Evolutionary conservation across 2,113 vertebrate genomes (phyloP).

Genomic region (Phycodurus eques): DNA sequence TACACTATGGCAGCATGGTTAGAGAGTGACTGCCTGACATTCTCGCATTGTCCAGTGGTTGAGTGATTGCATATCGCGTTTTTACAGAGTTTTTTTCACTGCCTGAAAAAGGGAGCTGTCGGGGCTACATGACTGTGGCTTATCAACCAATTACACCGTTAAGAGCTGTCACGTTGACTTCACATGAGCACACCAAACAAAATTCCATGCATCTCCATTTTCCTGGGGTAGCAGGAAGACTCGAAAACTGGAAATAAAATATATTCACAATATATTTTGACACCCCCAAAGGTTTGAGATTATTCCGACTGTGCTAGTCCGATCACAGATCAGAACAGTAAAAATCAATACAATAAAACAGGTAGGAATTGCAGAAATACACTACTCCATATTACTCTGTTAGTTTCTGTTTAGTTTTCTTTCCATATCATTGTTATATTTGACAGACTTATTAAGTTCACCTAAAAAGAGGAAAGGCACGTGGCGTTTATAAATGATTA

Average conservation of each 20-base stretch:
- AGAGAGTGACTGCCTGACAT: not conserved
- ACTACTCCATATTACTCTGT: not conserved
- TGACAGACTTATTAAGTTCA: not conserved
- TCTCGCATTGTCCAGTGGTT: not conserved
- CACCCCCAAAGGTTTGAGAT: not conserved
- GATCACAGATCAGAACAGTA: not conserved
- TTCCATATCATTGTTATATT: not conserved
- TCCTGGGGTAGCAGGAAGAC: not conserved
- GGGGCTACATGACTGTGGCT: not conserved
- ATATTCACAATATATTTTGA: no score
- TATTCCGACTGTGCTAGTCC: not conserved
- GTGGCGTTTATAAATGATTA: not conserved
- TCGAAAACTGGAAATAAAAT: not conserved
- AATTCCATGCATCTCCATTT: not conserved
- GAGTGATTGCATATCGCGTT: not conserved
- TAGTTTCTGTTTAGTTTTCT: not conserved
- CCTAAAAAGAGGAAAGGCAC: no score
- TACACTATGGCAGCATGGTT: not conserved
- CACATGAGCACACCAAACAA: not conserved
- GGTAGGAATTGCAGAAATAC: no score
- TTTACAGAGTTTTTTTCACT: not conserved
- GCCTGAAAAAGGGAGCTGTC: not conserved
- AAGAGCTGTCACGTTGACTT: slow-evolving; percentile 3
- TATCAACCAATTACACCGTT: not conserved
- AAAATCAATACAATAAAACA: no score